phyloP scores from a whole-genome alignment of 1,140 invertebrate genomes.

The Lasioglossum baleicum region DNA sequence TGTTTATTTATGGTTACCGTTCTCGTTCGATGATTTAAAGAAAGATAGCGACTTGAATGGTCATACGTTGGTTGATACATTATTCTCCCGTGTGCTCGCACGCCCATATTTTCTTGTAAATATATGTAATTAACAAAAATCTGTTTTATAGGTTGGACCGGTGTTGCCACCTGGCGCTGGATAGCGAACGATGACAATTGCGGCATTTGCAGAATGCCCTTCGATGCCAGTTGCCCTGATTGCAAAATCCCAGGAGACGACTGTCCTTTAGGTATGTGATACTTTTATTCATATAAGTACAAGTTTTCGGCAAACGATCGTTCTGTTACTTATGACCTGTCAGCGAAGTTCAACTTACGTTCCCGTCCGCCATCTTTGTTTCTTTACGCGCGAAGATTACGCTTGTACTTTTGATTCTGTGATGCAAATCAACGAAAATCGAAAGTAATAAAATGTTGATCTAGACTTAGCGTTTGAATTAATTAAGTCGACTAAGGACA shows the following conservation, averaged over 20 bases:
- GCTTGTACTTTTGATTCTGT: too few species aligned
- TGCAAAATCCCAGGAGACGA: conserved; percentile 99
- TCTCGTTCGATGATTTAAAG: not conserved
- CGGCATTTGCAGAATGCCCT: conserved; percentile 99
- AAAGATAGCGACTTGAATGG: not conserved
- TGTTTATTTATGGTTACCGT: not conserved
- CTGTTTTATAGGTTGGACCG: conserved; percentile 88
- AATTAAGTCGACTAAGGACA: too few species aligned
- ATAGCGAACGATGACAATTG: conserved; percentile 99
- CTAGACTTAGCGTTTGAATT: too few species aligned
- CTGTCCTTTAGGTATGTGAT: conserved; percentile 90
- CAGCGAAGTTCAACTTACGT: too few species aligned
- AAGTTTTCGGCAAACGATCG: too few species aligned
- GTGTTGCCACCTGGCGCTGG: conserved; percentile 99
- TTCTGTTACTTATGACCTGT: too few species aligned
- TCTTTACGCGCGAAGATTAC: too few species aligned
- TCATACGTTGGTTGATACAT: not conserved
- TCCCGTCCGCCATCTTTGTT: too few species aligned
- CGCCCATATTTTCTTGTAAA: not conserved
- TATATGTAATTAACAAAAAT: not conserved
- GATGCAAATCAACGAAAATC: too few species aligned
- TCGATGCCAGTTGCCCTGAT: conserved; percentile 99
- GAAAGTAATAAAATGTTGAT: too few species aligned
- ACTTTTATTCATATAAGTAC: not conserved
- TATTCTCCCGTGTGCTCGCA: not conserved